Conservation (phyloP, 2,888 invertebrate species). For the Parapristionchus giblindavisi region DNA sequence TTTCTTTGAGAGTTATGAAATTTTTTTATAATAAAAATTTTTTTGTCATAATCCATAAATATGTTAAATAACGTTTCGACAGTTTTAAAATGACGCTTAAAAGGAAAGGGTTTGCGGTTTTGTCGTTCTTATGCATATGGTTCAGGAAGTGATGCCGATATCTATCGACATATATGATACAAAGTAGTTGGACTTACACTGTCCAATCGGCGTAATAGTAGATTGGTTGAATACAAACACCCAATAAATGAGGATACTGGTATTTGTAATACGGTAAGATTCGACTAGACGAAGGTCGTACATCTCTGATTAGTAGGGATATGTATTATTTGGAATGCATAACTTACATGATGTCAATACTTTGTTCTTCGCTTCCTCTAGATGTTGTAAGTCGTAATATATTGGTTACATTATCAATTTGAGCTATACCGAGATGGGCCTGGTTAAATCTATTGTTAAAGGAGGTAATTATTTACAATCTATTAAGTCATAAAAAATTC, state of each 20-base stretch:
- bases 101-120: too few relatives aligned
- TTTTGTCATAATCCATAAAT: too few relatives aligned
- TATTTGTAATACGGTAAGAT: neutral
- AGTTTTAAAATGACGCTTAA: too few relatives aligned
- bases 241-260: neutral
- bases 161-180: too few relatives aligned
- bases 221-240: neutral
- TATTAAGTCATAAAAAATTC: neutral
- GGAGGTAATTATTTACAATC: neutral
- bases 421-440: slow-evolving; percentile 9
- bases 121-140: too few relatives aligned
- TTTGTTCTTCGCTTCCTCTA: neutral
- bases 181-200: neutral
- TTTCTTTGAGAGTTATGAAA: too few relatives aligned
- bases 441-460: neutral
- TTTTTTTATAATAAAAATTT: too few relatives aligned
- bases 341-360: neutral
- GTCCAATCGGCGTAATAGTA: slow-evolving; percentile 25
- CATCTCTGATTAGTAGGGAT: neutral
- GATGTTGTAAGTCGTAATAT: neutral
- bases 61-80: too few relatives aligned
- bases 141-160: too few relatives aligned
- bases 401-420: neutral
- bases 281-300: neutral
- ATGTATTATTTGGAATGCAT: neutral